A percentile compares a stretch with the other conserved stretches of the same genome.
Evolutionary conservation across 2,797 vertebrate genomes (phyloP).

Genomic region (Hippocampus kuda): DNA sequence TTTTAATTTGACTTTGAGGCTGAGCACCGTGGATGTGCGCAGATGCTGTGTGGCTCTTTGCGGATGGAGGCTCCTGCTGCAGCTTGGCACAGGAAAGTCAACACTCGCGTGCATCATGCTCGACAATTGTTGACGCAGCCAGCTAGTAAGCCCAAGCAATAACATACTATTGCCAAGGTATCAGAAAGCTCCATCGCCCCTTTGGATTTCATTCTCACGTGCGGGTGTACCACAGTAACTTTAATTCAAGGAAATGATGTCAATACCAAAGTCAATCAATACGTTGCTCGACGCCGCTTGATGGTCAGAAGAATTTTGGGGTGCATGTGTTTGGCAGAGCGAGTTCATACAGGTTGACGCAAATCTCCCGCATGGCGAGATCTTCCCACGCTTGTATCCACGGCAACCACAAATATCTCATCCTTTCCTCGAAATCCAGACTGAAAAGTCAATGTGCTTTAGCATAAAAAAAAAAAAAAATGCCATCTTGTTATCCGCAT

Average conservation of each 20-base stretch:
- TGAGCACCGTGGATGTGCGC: constrained; percentile 25
- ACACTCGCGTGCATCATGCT: constrained; percentile 55
- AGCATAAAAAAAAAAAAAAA: not conserved
- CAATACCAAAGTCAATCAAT: not conserved
- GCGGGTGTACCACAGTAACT: too few relatives aligned
- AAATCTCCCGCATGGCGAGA: constrained; percentile 62
- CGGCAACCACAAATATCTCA: constrained; percentile 66
- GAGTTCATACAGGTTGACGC: constrained; percentile 68
- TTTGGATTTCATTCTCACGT: too few relatives aligned
- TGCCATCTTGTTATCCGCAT: not conserved
- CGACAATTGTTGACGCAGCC: constrained; percentile 26
- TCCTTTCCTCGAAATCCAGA: constrained; percentile 46
- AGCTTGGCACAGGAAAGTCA: constrained; percentile 55
- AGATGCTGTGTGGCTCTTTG: constrained; percentile 39
- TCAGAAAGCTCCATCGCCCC: too few relatives aligned
- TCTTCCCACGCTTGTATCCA: constrained; percentile 66
- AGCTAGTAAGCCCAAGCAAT: too few relatives aligned
- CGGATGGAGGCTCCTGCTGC: constrained; percentile 50
- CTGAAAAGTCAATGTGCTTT: not conserved
- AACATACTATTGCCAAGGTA: too few relatives aligned
- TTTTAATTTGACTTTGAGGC: constrained; percentile 64
- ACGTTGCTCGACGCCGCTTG: not conserved
- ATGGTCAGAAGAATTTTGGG: not conserved
- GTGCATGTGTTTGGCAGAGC: constrained; percentile 50
- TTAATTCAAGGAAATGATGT: too few relatives aligned